Conservation (phyloP, 2,797 vertebrate species). For the Limnodromus scolopaceus region DNA sequence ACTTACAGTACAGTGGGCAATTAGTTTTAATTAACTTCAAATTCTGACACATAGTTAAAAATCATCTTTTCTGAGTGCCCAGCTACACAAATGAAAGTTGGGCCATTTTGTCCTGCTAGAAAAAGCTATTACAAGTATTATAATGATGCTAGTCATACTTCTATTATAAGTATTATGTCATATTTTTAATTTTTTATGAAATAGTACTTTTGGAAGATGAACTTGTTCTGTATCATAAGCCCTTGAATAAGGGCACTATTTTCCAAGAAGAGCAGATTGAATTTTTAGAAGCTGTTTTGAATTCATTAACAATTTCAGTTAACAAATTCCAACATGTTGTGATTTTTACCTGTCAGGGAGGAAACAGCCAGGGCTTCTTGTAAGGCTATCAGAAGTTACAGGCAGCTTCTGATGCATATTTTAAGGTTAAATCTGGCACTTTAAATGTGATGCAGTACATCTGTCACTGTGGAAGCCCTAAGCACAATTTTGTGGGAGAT, state of each 20-base stretch:
- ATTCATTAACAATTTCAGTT: background rate
- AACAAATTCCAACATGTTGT: background rate
- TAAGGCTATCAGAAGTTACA: background rate
- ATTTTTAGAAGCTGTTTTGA: background rate
- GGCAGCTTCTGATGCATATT: background rate
- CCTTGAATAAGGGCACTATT: background rate
- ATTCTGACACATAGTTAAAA: constrained; percentile 61
- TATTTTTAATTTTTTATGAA: background rate
- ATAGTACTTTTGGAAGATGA: background rate
- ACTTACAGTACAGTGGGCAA: constrained; percentile 53
- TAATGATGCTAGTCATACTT: background rate
- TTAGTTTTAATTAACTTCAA: constrained; percentile 77
- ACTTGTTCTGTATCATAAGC: background rate
- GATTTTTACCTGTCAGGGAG: background rate
- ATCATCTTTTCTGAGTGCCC: constrained; percentile 9
- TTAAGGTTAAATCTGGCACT: background rate
- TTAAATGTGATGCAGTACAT: background rate
- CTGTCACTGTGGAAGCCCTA: background rate
- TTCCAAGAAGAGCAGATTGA: background rate
- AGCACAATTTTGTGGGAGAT: background rate
- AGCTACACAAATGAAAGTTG: constrained; percentile 34
- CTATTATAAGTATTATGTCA: background rate
- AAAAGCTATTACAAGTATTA: constrained; percentile 31
- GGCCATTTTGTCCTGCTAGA: constrained; percentile 7
- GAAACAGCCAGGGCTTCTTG: background rate